These are phyloP conservation scores for Ursus arctos DNA, from an alignment of 2,113 vertebrate genomes.

Conservation along the genomic window DNA sequence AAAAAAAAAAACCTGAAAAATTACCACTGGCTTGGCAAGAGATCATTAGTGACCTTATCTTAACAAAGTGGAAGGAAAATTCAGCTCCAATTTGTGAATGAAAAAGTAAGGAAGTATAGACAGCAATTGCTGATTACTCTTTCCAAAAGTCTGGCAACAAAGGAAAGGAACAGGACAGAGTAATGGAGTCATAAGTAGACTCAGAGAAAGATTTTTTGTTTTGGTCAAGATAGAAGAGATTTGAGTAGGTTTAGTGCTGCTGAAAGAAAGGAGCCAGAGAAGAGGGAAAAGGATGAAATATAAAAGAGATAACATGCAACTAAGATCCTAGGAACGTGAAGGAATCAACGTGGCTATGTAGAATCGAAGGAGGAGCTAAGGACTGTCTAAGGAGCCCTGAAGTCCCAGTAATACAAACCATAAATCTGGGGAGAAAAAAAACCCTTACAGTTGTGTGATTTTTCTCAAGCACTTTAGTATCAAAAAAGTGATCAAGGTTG, in stretches of 20 bases:
- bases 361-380: background rate
- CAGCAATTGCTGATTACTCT: background rate
- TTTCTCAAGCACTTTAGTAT: background rate
- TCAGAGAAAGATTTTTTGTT: background rate
- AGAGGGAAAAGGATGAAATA: background rate
- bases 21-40: background rate
- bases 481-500: background rate
- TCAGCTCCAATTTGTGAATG: background rate
- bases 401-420: background rate
- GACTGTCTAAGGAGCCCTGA: background rate
- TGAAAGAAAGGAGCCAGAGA: background rate
- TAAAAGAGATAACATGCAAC: background rate
- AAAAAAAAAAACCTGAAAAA: slow-evolving; percentile 44
- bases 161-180: background rate
- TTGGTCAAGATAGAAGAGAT: background rate
- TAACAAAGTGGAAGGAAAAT: background rate
- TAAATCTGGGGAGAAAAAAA: slow-evolving; percentile 1
- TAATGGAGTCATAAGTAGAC: background rate
- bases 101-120: background rate
- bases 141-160: background rate
- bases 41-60: background rate
- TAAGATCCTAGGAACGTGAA: background rate
- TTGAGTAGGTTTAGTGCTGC: background rate
- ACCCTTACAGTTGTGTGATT: background rate
- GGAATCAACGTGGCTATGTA: background rate